A percentile compares a stretch with the other conserved stretches of the same genome.
These are phyloP conservation scores for Ancistrus triradiatus DNA, from an alignment of 2,113 vertebrate species.

Conservation along the genomic window DNA sequence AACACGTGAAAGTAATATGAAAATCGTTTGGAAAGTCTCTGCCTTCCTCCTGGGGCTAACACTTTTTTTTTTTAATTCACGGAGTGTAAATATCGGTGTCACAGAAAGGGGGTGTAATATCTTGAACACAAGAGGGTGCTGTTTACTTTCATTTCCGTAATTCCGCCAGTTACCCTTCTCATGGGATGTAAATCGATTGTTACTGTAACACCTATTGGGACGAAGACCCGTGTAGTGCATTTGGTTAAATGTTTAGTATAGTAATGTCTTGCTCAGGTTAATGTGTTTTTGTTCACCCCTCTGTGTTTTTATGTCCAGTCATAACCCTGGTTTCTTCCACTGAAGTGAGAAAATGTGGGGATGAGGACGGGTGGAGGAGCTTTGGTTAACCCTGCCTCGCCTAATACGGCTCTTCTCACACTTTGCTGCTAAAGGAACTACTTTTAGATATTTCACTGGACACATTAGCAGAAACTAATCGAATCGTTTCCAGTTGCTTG, in stretches of 20 bases:
- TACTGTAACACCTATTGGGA: too few species aligned
- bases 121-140: conserved; percentile 28
- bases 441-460: conserved; percentile 14
- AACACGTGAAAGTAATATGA: neutral
- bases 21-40: neutral
- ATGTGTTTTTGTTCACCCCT: neutral
- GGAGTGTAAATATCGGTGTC: too few species aligned
- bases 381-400: neutral
- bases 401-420: neutral
- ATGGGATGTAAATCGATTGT: too few species aligned
- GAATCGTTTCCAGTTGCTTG: conserved; percentile 45
- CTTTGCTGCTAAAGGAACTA: conserved; percentile 19
- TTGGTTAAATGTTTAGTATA: too few species aligned
- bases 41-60: too few species aligned
- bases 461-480: conserved; percentile 14
- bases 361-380: neutral
- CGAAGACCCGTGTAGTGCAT: too few species aligned
- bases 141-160: neutral
- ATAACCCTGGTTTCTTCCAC: neutral
- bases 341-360: neutral
- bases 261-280: neutral
- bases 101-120: too few species aligned
- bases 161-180: neutral
- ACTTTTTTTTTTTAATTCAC: too few species aligned
- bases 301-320: neutral